A percentile compares a stretch with the other conserved stretches of the same genome.
Evolutionary conservation across 2,113 vertebrate species (phyloP).

Genomic region (Perca fluviatilis): DNA sequence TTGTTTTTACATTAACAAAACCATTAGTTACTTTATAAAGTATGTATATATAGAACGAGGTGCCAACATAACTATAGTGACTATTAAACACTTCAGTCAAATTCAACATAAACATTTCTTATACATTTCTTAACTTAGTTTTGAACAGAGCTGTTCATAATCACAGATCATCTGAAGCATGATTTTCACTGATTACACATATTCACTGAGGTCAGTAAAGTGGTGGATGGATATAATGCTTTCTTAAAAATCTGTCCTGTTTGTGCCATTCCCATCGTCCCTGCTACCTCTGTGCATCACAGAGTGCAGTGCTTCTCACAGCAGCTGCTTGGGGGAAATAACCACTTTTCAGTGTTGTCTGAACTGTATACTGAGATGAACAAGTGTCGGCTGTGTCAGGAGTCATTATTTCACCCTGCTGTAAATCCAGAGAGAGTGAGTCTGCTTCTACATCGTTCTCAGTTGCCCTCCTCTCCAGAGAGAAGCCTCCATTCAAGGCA

Average conservation of each 20-base stretch:
- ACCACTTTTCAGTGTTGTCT: constrained; percentile 13
- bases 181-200: constrained; percentile 8
- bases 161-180: background rate
- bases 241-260: constrained; percentile 12
- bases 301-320: background rate
- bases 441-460: constrained; percentile 3
- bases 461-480: background rate
- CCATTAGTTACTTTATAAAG: background rate
- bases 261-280: background rate
- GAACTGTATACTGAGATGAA: constrained; percentile 27
- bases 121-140: constrained; percentile 18
- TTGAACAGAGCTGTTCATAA: background rate
- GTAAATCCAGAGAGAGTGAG: constrained; percentile 19
- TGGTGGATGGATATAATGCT: constrained; percentile 55
- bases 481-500: constrained; percentile 1
- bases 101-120: background rate
- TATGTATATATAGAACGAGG: background rate
- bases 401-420: constrained; percentile 47
- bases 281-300: constrained; percentile 9
- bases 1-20: background rate
- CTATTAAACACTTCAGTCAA: background rate
- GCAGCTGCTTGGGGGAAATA: constrained; percentile 74
- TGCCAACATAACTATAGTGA: background rate
- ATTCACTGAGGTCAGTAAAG: background rate
- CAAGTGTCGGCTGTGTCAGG: constrained; percentile 34